Base-by-base conservation (phyloP, 2,888 invertebrate species). In the Halictus quadricinctus region DNA sequence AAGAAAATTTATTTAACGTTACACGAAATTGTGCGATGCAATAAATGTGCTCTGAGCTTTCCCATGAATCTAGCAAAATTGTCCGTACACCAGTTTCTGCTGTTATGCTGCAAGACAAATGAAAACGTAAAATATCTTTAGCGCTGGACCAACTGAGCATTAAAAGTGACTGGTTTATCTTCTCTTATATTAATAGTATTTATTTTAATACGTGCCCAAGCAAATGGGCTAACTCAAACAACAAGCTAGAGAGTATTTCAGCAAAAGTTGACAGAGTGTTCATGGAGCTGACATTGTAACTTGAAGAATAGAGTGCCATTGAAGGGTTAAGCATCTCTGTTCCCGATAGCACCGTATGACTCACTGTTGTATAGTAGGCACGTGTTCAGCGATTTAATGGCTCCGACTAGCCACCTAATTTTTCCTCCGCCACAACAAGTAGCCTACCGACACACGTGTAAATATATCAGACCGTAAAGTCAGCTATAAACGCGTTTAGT, bases 391-490 rank as follows among this genome's bases (percentile, higher is more conserved):
- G 41, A 41, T 69, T 69, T 69, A 69, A 69, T 69, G 69, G 69
- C 69, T 41, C 21, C 21, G 69, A 69, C 69, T 69, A 69, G 69
- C 69, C 69, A 36, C 41, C 69, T 69, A 69, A 69, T 69, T 69
- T 69, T 69, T 41, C 36, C 41, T 21, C 69, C 10, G 21, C 21
- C 69, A 36, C 69, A 69, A 69, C 69, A 41, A 69, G 69, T 69
- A 69, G 69, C 41, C 69, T 41, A 69, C 41, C 8, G 69, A 12
- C 69, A 21, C 69, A 18, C 69, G 69, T 41, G 69, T 69, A 69
- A 69, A 69, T 69, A 69, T 69, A 69, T 69, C 69, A 69, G 41
- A 69, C 21, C 70, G n/a, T 70, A 70, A 70, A 43, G 70, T 41
- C 70, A 41, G 43, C 41, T 72, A 46, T 25, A 72, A 72, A 50